phyloP scores from a whole-genome alignment of 2,888 invertebrate species.

The Galerucella pusilla region DNA sequence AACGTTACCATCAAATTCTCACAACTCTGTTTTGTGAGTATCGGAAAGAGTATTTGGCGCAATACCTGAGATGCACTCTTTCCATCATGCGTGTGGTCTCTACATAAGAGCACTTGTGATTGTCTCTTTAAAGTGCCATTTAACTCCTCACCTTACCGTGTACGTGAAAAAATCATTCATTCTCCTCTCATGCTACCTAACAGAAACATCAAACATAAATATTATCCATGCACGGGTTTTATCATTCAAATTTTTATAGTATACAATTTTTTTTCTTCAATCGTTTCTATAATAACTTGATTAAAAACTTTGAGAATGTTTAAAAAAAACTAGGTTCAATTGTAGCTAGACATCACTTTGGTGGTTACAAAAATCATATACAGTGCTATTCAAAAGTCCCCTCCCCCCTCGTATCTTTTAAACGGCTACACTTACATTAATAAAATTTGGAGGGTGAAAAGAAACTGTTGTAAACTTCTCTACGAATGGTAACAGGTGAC shows the following conservation, averaged over 20 bases:
- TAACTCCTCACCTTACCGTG: slow-evolving; percentile 17
- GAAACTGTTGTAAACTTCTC: too few species aligned
- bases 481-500: too few species aligned
- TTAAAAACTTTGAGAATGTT: too few species aligned
- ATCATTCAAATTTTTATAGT: not conserved
- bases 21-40: slow-evolving; percentile 13
- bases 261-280: too few species aligned
- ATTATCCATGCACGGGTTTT: slow-evolving; percentile 16
- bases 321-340: too few species aligned
- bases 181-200: slow-evolving; percentile 9
- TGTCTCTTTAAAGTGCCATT: slow-evolving; percentile 29
- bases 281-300: too few species aligned
- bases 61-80: slow-evolving; percentile 24
- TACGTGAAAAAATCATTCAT: slow-evolving; percentile 17
- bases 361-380: too few species aligned
- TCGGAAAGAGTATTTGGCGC: slow-evolving; percentile 21
- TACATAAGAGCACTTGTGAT: slow-evolving; percentile 29
- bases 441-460: too few species aligned
- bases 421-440: too few species aligned
- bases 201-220: slow-evolving; percentile 8
- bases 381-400: too few species aligned
- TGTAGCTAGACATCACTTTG: too few species aligned
- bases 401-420: too few species aligned
- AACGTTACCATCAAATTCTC: not conserved
- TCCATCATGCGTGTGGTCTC: slow-evolving; percentile 35